phyloP scores from a whole-genome alignment of 35 echinoderm and acorn worm genomes.

The Stichopus chloronotus region DNA sequence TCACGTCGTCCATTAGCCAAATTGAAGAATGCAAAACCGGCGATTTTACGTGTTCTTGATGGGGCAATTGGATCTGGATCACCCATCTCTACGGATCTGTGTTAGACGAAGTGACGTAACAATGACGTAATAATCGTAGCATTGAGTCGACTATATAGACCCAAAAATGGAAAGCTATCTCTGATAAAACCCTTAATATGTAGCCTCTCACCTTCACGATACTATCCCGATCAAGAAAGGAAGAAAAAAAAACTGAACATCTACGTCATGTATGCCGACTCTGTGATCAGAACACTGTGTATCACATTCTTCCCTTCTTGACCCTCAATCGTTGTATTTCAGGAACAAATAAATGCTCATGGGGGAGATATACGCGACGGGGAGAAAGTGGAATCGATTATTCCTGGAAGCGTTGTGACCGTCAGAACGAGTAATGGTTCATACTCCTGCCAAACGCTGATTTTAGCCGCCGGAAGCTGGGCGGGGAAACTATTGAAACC shows the following conservation, averaged over 20 bases:
- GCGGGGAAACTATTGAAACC: conserved; percentile 4
- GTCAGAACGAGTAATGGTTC: conserved; percentile 12
- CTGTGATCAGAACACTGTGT: too few relatives aligned
- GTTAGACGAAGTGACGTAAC: too few relatives aligned
- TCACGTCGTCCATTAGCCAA: too few relatives aligned
- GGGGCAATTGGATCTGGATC: too few relatives aligned
- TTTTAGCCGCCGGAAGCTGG: conserved; percentile 21
- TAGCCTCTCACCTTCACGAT: neutral
- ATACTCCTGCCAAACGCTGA: neutral
- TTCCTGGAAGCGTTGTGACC: neutral
- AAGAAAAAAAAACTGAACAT: too few relatives aligned
- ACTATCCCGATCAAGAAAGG: neutral
- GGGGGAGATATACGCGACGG: neutral
- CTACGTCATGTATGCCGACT: too few relatives aligned
- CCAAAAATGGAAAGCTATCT: neutral
- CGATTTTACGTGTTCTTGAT: too few relatives aligned
- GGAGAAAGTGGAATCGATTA: conserved; percentile 10
- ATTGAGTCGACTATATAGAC: neutral
- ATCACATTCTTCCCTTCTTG: neutral
- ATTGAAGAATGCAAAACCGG: too few relatives aligned
- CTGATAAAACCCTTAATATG: neutral
- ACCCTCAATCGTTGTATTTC: neutral
- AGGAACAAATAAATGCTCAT: conserved; percentile 3
- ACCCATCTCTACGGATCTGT: too few relatives aligned
- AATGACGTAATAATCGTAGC: too few relatives aligned